Base-by-base conservation (phyloP, 64 coral and sea anemone genomes). In the Dendrophyllia cribrosa region DNA sequence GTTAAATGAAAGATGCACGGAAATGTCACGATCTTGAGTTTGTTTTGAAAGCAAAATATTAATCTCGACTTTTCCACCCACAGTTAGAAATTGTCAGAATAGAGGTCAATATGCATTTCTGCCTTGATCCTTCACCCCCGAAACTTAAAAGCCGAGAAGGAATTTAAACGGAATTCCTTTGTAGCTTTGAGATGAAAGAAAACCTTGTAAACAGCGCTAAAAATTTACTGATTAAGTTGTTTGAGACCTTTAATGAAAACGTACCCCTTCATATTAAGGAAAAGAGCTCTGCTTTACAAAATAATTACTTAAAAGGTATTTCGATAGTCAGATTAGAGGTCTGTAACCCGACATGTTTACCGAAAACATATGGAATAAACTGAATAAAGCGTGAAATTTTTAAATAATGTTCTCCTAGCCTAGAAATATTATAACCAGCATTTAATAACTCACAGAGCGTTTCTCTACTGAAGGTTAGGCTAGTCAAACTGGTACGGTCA, bases 291-390 rank as follows among this genome's bases (percentile, higher is more conserved):
- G 26, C 80, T 84, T 84, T 82, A 51, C 19, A 9, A 84, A 84
- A 66, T 67, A 84, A 84, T 84, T 84, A 68, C 62, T 51, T 51
- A 67, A 67, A 67, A 84, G 62, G 80, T 50, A 67, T 48, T 63
- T 84, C 61, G 19, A 10, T 84, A 24, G 62, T 84, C 60, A 51
- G 46, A 68, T 84, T 68, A 68, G n/a, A 45, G 45, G 14, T 84
- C 44, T 21, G 43, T 67, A 12, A 50, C 20, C 61, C 34, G 80
- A 84, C 45, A 4, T 84, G 62, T 67, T 84, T 84, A 68, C 45
- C 80, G 50, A 56, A 77, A 77, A 55, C n/a, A 55, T 56, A 7
- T 11, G 48, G 9, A 55, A 58, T 55, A 55, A 77, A 84, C 9
- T 10, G 15, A 64, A 47, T 14, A 65, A 45, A 81, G 59, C 47